Evolutionary conservation across 2,797 vertebrate species (phyloP), one percentile per base, ranked within the genome.

Genomic region (Kryptopterus vitreolus): DNA sequence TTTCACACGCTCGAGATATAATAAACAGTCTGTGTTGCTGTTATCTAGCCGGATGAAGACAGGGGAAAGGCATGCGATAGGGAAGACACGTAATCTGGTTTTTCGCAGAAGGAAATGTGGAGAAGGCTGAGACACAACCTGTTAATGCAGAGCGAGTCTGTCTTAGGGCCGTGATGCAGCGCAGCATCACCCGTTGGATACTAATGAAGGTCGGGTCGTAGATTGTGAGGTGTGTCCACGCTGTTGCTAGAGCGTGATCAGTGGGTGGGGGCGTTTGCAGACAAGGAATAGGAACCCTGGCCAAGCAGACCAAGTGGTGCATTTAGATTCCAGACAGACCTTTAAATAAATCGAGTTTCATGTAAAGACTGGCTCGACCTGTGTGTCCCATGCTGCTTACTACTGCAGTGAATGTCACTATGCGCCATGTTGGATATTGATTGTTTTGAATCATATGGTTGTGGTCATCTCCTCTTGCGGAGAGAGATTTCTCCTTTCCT

Each of bases 181-280:
- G 4, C 35, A 22, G 15, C 55, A 5, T 59, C 55, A 12, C 11
- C 55, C 29, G 1, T 13, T 22, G 29, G 50, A 55, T 33, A 31
- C 50, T 72, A 35, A 33, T 35, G 52, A 72, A 55, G 11, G 31
- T 8, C 26, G 12, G 9, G 35, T 22, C 3, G 35, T 74, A 59
- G 72, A 20, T 59, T 43, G 43, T 18, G 35, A 74, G 72, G 72
- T 46, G 55, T 74, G 72, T 74, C 38, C 38, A 46, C 46, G 18
- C 16, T 50, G 38, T 22, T 16, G 12, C 31, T n/a, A 59, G 24
- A 46, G 16, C 9, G 20, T 46, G 22, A 55, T 22, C 50, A 8
- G 1, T 53, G 2, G 69, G 50, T 35, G 31, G 52, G 3, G 13
- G 3, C 20, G 22, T 18, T 57, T 58, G 8, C 18, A 57, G 3